Percentiles rank a stretch among this genome's conserved stretches.
Evolutionary conservation across 2,888 invertebrate genomes (phyloP).

Genomic region (Apodemia mormo): DNA sequence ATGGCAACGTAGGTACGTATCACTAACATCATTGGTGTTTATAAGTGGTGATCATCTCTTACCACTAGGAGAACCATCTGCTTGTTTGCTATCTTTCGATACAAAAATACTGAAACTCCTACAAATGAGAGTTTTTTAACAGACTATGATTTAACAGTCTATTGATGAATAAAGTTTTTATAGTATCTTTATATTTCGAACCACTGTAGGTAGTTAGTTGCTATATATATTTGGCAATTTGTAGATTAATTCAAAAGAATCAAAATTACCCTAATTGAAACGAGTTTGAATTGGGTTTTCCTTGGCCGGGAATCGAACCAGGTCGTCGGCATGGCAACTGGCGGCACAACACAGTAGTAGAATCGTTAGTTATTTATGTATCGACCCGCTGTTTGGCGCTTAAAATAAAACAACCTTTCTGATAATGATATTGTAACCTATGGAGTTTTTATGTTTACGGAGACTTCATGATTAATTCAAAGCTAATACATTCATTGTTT

Average conservation of each 20-base stretch:
- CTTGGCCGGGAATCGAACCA: constrained; percentile 55
- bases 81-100: too few species aligned
- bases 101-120: too few species aligned
- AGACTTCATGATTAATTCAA: too few species aligned
- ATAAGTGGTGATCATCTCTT: too few species aligned
- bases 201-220: background rate
- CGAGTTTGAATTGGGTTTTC: constrained; percentile 29
- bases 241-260: background rate
- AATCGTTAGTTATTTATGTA: background rate
- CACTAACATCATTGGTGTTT: too few species aligned
- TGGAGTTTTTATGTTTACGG: too few species aligned
- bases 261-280: constrained; percentile 4
- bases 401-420: background rate
- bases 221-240: background rate
- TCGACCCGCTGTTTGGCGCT: background rate
- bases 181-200: background rate
- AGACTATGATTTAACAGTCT: too few species aligned
- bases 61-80: too few species aligned
- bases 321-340: constrained; percentile 56
- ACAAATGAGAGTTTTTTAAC: too few species aligned
- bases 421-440: background rate
- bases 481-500: too few species aligned
- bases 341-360: constrained; percentile 47
- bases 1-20: too few species aligned
- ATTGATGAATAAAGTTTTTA: too few species aligned